Evolutionary conservation across 2,888 invertebrate species (phyloP).

Genomic region (Chaetogeoica ovagalla): DNA sequence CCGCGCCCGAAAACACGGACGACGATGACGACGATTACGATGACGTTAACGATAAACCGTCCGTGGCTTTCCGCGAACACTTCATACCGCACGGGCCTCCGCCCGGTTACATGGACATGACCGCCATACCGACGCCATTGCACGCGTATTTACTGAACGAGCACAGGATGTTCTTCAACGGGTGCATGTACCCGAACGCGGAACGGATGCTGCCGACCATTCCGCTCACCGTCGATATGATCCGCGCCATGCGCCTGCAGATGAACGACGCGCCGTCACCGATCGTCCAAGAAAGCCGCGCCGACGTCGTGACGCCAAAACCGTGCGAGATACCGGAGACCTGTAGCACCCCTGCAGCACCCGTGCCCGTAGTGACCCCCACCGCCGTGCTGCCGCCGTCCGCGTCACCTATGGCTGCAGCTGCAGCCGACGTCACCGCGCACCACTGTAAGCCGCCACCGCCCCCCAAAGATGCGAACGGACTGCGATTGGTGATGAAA

Average conservation of each 20-base stretch:
- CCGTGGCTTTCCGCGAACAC: slow-evolving; percentile 62
- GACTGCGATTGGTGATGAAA: slow-evolving; percentile 83
- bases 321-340: too few relatives aligned
- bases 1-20: not conserved
- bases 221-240: slow-evolving; percentile 49
- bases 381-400: not conserved
- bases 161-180: slow-evolving; percentile 49
- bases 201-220: slow-evolving; percentile 43
- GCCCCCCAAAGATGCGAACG: slow-evolving; percentile 31
- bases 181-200: slow-evolving; percentile 33
- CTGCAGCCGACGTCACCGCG: slow-evolving; percentile 64
- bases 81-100: slow-evolving; percentile 56
- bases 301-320: not conserved
- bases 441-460: slow-evolving; percentile 58
- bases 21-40: slow-evolving; percentile 3
- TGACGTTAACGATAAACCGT: not conserved
- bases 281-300: not conserved
- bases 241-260: slow-evolving; percentile 38
- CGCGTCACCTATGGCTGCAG: slow-evolving; percentile 11
- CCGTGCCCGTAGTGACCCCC: too few relatives aligned
- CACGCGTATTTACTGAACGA: slow-evolving; percentile 47
- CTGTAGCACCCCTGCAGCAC: too few relatives aligned
- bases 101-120: slow-evolving; percentile 58
- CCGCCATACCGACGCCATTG: slow-evolving; percentile 31
- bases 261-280: slow-evolving; percentile 33